phyloP scores from a whole-genome alignment of 2,113 vertebrate species.

The Neotoma lepida region DNA sequence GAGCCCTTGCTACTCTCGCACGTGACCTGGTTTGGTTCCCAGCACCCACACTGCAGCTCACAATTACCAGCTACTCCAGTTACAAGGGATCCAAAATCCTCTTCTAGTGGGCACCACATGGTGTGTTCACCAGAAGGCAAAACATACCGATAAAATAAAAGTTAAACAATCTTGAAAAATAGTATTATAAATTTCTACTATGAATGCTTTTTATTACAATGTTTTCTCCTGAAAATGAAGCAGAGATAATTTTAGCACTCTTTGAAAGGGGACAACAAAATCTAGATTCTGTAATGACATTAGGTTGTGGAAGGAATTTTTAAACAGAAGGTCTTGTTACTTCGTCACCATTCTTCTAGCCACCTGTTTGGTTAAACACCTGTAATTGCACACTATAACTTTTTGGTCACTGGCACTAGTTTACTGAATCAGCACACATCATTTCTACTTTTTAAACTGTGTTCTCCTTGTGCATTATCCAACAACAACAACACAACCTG shows the following conservation, averaged over 20 bases:
- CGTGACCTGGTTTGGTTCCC: not conserved
- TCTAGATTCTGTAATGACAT: constrained; percentile 1
- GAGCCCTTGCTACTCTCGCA: not conserved
- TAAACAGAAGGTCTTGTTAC: constrained; percentile 8
- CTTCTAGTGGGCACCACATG: no score
- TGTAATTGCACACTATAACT: not conserved
- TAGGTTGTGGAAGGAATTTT: not conserved
- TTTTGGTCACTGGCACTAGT: not conserved
- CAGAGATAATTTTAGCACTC: not conserved
- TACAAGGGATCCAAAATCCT: not conserved
- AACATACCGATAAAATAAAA: not conserved
- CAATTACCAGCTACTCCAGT: not conserved
- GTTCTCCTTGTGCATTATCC: constrained; percentile 1
- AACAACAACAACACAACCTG: constrained; percentile 8
- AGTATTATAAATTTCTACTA: constrained; percentile 1
- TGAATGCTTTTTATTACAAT: constrained; percentile 5
- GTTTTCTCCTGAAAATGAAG: constrained; percentile 37
- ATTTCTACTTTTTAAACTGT: constrained; percentile 2
- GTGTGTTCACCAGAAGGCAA: not conserved
- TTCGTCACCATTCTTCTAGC: not conserved
- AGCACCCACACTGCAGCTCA: not conserved
- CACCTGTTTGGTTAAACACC: constrained; percentile 26
- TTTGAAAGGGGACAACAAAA: not conserved
- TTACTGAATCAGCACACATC: constrained; percentile 43
- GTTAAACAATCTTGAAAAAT: not conserved